Evolutionary conservation across 2,888 invertebrate species (phyloP).

Genomic region (Philereme transversata): DNA sequence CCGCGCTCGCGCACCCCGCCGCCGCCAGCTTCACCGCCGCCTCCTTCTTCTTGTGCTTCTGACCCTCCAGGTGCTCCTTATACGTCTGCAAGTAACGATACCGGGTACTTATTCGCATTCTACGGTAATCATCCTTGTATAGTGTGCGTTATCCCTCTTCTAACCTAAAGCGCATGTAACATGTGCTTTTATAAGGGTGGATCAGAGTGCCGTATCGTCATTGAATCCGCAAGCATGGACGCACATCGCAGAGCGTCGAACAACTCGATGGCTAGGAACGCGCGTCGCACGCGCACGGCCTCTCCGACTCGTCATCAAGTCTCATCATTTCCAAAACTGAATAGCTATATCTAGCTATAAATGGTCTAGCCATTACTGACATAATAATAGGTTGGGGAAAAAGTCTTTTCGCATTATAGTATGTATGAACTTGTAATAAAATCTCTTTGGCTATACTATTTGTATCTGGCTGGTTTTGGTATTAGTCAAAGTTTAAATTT

Average conservation of each 20-base stretch:
- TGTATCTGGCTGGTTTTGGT: too few relatives aligned
- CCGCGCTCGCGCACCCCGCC: slow-evolving; percentile 36
- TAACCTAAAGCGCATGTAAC: too few relatives aligned
- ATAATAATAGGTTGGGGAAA: too few relatives aligned
- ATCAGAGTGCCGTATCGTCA: not conserved
- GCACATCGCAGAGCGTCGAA: not conserved
- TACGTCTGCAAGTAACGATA: slow-evolving; percentile 60
- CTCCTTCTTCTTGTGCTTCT: slow-evolving; percentile 99
- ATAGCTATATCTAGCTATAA: too few relatives aligned
- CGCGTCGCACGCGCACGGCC: not conserved
- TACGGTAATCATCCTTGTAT: too few relatives aligned
- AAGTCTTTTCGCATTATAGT: too few relatives aligned
- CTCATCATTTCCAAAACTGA: slow-evolving; percentile 21
- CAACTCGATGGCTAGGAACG: not conserved
- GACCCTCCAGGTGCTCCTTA: slow-evolving; percentile 97
- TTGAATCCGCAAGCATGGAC: not conserved
- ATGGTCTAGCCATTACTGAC: too few relatives aligned
- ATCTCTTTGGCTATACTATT: too few relatives aligned
- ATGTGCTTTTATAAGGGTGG: not conserved
- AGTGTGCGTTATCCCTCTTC: too few relatives aligned
- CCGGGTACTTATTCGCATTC: too few relatives aligned
- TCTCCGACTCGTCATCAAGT: slow-evolving; percentile 3
- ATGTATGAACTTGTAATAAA: too few relatives aligned
- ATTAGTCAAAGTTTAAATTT: too few relatives aligned
- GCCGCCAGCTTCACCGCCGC: slow-evolving; percentile 86